These are phyloP conservation scores for Eupithecia pulchellata DNA, from an alignment of 2,888 invertebrate species.

Conservation along the genomic window DNA sequence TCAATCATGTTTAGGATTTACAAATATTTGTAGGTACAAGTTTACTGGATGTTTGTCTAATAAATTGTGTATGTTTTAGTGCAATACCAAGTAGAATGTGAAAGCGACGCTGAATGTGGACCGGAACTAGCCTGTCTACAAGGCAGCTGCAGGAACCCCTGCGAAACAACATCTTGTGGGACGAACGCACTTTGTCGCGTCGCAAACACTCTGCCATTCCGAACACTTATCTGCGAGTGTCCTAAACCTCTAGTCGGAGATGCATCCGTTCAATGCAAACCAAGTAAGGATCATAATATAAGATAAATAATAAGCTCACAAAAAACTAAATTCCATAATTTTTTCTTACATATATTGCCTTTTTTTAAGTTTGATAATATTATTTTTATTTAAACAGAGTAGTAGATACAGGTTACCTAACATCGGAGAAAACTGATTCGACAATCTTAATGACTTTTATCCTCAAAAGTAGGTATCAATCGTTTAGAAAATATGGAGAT, in stretches of 20 bases:
- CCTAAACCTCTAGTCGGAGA: slow-evolving; percentile 93
- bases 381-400: neutral
- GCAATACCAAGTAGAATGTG: slow-evolving; percentile 87
- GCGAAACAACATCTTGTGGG: slow-evolving; percentile 92
- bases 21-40: neutral
- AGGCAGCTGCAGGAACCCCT: slow-evolving; percentile 92
- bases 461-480: neutral
- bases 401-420: slow-evolving; percentile 1
- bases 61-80: slow-evolving; percentile 58
- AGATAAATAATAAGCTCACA: neutral
- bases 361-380: neutral
- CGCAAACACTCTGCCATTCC: slow-evolving; percentile 93
- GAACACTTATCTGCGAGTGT: slow-evolving; percentile 95
- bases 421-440: neutral
- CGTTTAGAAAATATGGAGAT: slow-evolving; percentile 25
- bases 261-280: slow-evolving; percentile 92
- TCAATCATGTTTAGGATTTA: neutral
- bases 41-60: neutral
- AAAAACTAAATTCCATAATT: neutral
- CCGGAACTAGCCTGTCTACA: slow-evolving; percentile 93
- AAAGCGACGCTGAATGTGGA: slow-evolving; percentile 93
- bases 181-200: slow-evolving; percentile 92
- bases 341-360: neutral
- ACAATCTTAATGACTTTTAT: neutral
- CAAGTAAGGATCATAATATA: slow-evolving; percentile 85